phyloP scores from a whole-genome alignment of 2,797 vertebrate genomes.

The Hydrolagus colliei region DNA sequence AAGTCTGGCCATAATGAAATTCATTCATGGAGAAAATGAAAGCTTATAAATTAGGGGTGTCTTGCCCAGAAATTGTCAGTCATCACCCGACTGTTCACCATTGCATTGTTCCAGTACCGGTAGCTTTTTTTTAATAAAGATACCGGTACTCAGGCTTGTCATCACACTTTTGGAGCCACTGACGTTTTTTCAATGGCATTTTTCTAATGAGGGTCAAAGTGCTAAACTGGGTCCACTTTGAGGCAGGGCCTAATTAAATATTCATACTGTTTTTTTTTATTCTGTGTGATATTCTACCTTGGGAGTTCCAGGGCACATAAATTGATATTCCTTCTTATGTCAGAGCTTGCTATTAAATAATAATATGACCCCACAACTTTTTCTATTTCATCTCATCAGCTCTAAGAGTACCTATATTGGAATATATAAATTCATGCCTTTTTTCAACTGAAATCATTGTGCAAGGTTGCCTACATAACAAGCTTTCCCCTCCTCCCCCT shows the following conservation, averaged over 20 bases:
- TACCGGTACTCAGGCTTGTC: conserved; percentile 22
- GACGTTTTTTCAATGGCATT: conserved; percentile 7
- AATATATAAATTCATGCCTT: not conserved
- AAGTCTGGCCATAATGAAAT: conserved; percentile 29
- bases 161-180: conserved; percentile 23
- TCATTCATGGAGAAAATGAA: conserved; percentile 33
- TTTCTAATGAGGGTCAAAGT: conserved; percentile 23
- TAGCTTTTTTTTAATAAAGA: conserved; percentile 20
- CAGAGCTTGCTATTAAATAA: not conserved
- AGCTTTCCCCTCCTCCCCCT: not conserved
- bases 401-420: not conserved
- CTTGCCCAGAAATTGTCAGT: conserved; percentile 31
- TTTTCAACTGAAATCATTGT: not conserved
- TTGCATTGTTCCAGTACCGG: conserved; percentile 22
- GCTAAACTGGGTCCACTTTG: conserved; percentile 22
- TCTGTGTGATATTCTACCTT: not conserved
- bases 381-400: not conserved
- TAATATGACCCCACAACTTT: not conserved
- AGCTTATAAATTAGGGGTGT: conserved; percentile 32
- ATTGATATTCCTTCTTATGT: not conserved
- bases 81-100: conserved; percentile 29
- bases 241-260: conserved; percentile 25
- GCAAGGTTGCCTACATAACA: not conserved
- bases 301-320: not conserved
- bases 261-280: conserved; percentile 25